A percentile compares a stretch with the other conserved stretches of the same genome.
Conservation (phyloP, 2,888 invertebrate species). For the Andrena fulva region DNA sequence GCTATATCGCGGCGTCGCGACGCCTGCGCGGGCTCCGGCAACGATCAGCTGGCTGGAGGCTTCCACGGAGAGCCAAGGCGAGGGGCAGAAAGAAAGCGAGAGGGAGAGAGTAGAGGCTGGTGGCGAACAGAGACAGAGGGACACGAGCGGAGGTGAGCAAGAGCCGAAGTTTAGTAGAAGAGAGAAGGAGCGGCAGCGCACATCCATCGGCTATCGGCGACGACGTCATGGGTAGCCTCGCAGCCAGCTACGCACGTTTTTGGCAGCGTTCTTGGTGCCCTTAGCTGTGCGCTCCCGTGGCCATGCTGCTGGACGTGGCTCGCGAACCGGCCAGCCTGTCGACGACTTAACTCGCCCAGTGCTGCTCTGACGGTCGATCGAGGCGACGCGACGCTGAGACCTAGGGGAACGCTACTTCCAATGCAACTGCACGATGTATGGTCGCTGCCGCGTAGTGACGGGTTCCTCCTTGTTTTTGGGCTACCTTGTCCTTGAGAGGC, state of each 20-base stretch:
- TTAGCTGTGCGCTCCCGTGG: constrained; percentile 3
- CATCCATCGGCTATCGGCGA: constrained; percentile 40
- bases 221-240: constrained; percentile 61
- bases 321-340: constrained; percentile 32
- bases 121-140: constrained; percentile 20
- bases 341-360: constrained; percentile 55
- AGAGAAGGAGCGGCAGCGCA: background rate
- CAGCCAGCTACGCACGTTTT: constrained; percentile 55
- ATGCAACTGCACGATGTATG: constrained; percentile 52
- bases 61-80: constrained; percentile 1
- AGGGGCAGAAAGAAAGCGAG: constrained; percentile 6
- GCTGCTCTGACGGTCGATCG: constrained; percentile 71
- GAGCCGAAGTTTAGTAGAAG: background rate
- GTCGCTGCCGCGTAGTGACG: constrained; percentile 24
- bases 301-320: constrained; percentile 17
- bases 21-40: constrained; percentile 82
- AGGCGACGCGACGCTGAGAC: constrained; percentile 61
- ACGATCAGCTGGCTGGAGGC: constrained; percentile 82
- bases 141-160: background rate
- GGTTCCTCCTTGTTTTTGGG: background rate
- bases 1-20: constrained; percentile 71
- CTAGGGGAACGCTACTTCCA: constrained; percentile 49
- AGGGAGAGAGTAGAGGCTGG: background rate
- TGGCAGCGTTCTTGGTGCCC: constrained; percentile 34
- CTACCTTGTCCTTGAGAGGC: constrained; percentile 18